Conservation (phyloP, 2,797 vertebrate genomes). For the Oreortyx pictus region DNA sequence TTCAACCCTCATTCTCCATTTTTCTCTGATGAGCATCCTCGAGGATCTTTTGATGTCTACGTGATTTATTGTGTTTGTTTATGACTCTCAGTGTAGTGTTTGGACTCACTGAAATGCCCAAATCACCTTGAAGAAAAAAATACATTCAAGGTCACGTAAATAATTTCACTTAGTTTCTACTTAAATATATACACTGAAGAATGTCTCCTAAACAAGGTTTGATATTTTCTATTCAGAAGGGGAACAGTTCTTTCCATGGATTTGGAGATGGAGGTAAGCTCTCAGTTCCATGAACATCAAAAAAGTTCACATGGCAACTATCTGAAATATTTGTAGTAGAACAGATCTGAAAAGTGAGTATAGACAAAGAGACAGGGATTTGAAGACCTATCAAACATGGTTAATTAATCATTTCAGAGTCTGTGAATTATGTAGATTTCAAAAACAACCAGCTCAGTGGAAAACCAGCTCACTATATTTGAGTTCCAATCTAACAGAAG, state of each 20-base stretch:
- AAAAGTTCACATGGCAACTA: not conserved
- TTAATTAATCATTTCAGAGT: not conserved
- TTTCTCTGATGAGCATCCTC: not conserved
- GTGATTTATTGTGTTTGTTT: not conserved
- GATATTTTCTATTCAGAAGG: not conserved
- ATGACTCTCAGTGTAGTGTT: not conserved
- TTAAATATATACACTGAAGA: not conserved
- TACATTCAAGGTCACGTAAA: not conserved
- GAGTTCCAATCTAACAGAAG: not conserved
- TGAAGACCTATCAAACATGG: not conserved
- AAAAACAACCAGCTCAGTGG: not conserved
- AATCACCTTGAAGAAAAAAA: slow-evolving; percentile 9
- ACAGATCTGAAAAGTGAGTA: not conserved
- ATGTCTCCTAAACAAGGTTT: not conserved
- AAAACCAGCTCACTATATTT: not conserved
- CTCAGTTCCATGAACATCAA: not conserved
- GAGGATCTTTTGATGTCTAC: not conserved
- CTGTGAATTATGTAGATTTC: not conserved
- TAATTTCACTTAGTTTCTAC: slow-evolving; percentile 1
- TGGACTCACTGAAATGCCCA: not conserved
- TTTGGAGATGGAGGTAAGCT: not conserved
- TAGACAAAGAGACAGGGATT: not conserved
- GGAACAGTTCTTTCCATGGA: not conserved
- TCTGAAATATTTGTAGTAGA: not conserved
- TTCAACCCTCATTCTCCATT: not conserved